Evolutionary conservation across 2,797 vertebrate genomes (phyloP).

Genomic region (Pangasius sanitwongsei): DNA sequence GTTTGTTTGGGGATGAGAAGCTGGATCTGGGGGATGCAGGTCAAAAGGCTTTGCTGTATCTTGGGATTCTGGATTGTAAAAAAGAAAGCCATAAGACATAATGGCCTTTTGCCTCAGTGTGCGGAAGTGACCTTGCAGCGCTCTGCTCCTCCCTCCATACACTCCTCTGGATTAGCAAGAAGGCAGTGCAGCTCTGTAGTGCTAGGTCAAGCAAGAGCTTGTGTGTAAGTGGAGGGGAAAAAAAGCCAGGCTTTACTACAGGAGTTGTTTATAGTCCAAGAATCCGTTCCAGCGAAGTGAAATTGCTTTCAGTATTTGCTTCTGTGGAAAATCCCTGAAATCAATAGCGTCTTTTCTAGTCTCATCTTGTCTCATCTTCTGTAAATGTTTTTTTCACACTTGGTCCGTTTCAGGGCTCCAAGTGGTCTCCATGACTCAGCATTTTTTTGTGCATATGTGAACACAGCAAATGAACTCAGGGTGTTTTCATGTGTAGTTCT

Average conservation of each 20-base stretch:
- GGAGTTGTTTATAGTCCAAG: neutral
- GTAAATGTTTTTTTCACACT: neutral
- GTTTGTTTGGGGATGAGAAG: constrained; percentile 34
- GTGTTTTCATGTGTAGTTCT: neutral
- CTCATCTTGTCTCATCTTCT: neutral
- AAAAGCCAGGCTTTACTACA: neutral
- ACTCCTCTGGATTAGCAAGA: constrained; percentile 12
- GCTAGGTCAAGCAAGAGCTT: neutral
- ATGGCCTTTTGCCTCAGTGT: constrained; percentile 3
- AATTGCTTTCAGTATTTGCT: neutral
- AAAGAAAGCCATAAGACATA: constrained; percentile 7
- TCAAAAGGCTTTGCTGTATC: constrained; percentile 41
- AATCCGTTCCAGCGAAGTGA: neutral
- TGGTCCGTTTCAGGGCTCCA: neutral
- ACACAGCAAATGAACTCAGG: neutral
- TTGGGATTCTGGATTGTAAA: constrained; percentile 17
- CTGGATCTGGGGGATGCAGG: constrained; percentile 21
- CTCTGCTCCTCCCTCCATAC: neutral
- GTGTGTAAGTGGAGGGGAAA: neutral
- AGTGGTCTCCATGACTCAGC: neutral
- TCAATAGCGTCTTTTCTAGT: neutral
- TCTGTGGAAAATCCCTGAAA: constrained; percentile 7
- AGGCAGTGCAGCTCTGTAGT: neutral
- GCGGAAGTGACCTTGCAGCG: neutral
- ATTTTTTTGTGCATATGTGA: neutral